Evolutionary conservation across 1,140 invertebrate species (phyloP), one percentile per base, ranked within the genome.

Genomic region (Neodiprion virginianus): DNA sequence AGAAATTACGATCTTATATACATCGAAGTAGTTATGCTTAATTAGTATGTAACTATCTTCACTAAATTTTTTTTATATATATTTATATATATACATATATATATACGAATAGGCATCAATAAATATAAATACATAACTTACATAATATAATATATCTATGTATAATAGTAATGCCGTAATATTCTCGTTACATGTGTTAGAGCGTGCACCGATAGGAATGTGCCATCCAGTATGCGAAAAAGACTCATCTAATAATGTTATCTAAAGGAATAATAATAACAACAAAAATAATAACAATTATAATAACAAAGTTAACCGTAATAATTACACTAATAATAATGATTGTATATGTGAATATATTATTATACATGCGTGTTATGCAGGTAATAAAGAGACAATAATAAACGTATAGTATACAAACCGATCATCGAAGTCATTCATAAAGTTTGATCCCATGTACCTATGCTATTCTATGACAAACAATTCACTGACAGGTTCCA

Each of bases 201-300:
- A 78, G 76, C 77, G 79, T 84, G 78, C 82, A 79, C 81, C 82
- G 78, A 84, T 79, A 80, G 81, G 83, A 85, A 83, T 79, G 83
- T 81, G 83, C 79, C 80, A 81, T 81, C 79, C 75, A 79, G 76
- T 80, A 80, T 71, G 79, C 74, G 76, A 78, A 75, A 68, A 78
- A 79, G 78, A 79, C 78, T 78, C 76, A 77, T 75, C 72, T 76
- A 77, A 74, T 75, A 77, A 74, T 73, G 68, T 67, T 53, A 75
- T 76, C 76, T 77, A 77, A 61, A 14, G n/a, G 8, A 14, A 61
- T 61, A 14, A 61, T 61, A 61, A 61, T 61, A 61, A 61, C n/a
- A 61, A 61, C 53, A 14, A 61, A 4, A 61, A 61, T 61, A 7
- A 61, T 61, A 14, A 11, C n/a, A 61, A 14, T 5, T 12, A 61